Evolutionary conservation across 2,113 vertebrate genomes (phyloP), one percentile per base, ranked within the genome.

Genomic region (Platysternon megacephalum): DNA sequence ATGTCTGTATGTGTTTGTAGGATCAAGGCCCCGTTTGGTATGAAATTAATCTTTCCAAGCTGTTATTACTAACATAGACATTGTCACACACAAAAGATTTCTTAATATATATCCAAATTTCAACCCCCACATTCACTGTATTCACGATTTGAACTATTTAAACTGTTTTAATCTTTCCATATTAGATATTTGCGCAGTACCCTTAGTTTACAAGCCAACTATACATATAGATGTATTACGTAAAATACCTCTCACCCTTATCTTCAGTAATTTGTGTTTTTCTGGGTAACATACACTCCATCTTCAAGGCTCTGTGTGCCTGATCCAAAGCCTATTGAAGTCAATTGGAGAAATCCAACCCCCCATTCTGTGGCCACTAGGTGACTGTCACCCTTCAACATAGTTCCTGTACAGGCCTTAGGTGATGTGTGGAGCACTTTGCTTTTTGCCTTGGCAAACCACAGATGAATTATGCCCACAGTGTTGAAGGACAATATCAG

Each of bases 201-300:
- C 6, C 39, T 76, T 44, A 76, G 42, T 24, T 76, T 44, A 24
- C 42, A 46, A 76, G 72, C 24, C 42, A 24, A 42, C 39, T 76
- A 42, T 42, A 46, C 5, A 28, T 46, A 24, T 82, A 42, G 82
- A 58, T 84, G 1, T 6, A 0, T 16, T 94, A 29, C 81, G 44
- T 72, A 42, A 95, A 76, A 90, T 76, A 79, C 78, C 96, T 97
- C 85, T 91, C 94, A 96, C 92, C 87, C 2, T 14, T 81, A 76
- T 80, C 93, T 92, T 84, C 89, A 74, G 95, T 89, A 95, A 94
- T 91, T 3, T 86, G 65, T 5, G n/a, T 94, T 94, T 39, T 88
- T 85, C 48, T 53, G 46, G 89, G 42, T 16, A 44, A 11, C n/a
- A 2, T 14, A 56, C 85, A 89, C 85, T 89, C 87, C 89, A 79